phyloP scores from a whole-genome alignment of 2,888 invertebrate species.

The Lasioglossum calceatum region DNA sequence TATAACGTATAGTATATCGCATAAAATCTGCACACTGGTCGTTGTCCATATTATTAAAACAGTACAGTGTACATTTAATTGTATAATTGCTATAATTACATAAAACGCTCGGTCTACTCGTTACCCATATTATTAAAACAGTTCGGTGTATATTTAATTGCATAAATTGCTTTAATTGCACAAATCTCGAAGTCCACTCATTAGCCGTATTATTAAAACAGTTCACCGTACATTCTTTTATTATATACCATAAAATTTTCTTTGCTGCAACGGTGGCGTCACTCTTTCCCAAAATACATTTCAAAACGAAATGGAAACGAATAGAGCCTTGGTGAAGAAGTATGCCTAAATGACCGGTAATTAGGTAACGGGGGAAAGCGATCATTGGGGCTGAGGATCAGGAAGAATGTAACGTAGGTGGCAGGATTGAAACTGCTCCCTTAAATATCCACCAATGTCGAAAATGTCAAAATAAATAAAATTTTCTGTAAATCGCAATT shows the following conservation, averaged over 20 bases:
- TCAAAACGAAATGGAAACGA: background rate
- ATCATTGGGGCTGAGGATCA: background rate
- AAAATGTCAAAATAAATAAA: too few relatives aligned
- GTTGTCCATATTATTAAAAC: slow-evolving; percentile 8
- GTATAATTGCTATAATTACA: background rate
- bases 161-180: slow-evolving; percentile 4
- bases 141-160: background rate
- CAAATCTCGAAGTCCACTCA: background rate
- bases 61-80: slow-evolving; percentile 11
- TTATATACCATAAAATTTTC: background rate
- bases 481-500: too few relatives aligned
- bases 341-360: background rate
- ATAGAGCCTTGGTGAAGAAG: background rate
- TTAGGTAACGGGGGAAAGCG: background rate
- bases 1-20: background rate
- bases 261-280: background rate
- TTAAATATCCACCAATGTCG: too few relatives aligned
- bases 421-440: background rate
- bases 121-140: background rate
- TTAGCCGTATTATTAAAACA: slow-evolving; percentile 2
- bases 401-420: background rate
- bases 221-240: background rate
- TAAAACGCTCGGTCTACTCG: background rate
- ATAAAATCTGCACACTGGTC: background rate
- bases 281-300: background rate